Base-by-base conservation (phyloP, 2,113 vertebrate genomes). In the Plecturocebus donacophilus region DNA sequence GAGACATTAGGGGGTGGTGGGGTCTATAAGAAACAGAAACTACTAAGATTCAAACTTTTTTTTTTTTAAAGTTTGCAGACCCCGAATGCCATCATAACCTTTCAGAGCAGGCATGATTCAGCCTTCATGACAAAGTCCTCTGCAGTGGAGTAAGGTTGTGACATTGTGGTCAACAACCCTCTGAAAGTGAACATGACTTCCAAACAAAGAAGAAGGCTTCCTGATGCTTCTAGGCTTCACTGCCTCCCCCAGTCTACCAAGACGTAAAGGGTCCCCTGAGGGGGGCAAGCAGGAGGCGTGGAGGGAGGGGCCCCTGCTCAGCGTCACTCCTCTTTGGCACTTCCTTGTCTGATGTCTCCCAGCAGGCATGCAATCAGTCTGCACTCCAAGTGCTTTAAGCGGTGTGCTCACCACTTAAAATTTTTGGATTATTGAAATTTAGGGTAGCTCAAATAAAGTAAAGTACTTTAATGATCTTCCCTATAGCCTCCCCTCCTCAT, bases 351-450 rank as follows among this genome's bases (percentile, higher is more conserved):
- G 20, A 96, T 35, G 0, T 9, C 3, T 75, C 97, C 77, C 96
- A 96, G 96, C 84, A 19, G 87, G 96, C 73, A 23, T 0, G 25
- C 95, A 94, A 87, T 97, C 97, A 97, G 97, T 25, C n/a, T 1
- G 0, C 25, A 14, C 35, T 42, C 0, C 0, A 77, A 92, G 90
- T 80, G 82, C 96, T 90, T 98, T 93, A 94, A 98, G 91, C 91
- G 86, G 87, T 66, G 88, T 89, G 3, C 93, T 98, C 97, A 79
- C 90, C 82, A 86, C 97, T 97, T 87, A 97, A 95, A 95, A 86
- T 52, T 95, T 97, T 81, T 35, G n/a, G 94, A 88, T 82, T 96
- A 97, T 93, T 97, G 96, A 98, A 98, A 97, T 98, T 94, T 94
- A 94, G 77, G 45, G 25, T 87, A 66, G 20, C 96, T 97, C 96